Evolutionary conservation across 2,797 vertebrate genomes (phyloP), one percentile per base, ranked within the genome.

Genomic region (Myotis daubentonii): DNA sequence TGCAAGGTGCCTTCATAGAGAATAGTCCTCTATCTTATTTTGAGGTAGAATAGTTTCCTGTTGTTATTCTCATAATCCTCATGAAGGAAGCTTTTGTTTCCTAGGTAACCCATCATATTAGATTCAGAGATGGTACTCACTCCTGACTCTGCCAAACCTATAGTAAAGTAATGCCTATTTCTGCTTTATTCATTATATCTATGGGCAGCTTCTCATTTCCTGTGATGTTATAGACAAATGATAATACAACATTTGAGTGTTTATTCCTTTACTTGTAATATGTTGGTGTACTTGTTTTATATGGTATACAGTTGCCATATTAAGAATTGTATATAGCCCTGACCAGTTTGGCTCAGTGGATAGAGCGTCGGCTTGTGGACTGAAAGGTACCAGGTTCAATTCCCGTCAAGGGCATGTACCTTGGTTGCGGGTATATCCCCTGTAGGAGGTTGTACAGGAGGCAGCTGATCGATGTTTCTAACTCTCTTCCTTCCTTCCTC

Each of bases 201-300:
- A 2, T 9, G 47, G 22, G 15, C 60, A 44, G 89, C 83, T 94
- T 94, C 44, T 89, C 23, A 33, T 87, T 83, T 96, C 51, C 89
- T 93, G 49, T 88, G 87, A 62, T 87, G 25, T 83, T 44, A 23
- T 28, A 76, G 60, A 79, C 44, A 49, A 89, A 83, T 78, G 41
- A 83, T 89, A 96, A 41, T 83, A 60, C 0, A 23, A 79, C 53
- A 15, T 71, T 25, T 65, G 22, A 91, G 8, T 91, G n/a, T 30
- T 83, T 92, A 33, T 82, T 74, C 28, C 8, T 68, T 87, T 96
- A 83, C 47, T 94, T 92, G 49, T 30, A 70, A 53, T 28, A 6
- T 85, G n/a, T 55, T 66, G 1, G 38, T 8, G 0, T 85, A 75
- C 38, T 80, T 82, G 70, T 82, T 36, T 62, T 93, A 36, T 3